phyloP scores from a whole-genome alignment of 2,797 vertebrate species.

The Mormyrops attenuatus region DNA sequence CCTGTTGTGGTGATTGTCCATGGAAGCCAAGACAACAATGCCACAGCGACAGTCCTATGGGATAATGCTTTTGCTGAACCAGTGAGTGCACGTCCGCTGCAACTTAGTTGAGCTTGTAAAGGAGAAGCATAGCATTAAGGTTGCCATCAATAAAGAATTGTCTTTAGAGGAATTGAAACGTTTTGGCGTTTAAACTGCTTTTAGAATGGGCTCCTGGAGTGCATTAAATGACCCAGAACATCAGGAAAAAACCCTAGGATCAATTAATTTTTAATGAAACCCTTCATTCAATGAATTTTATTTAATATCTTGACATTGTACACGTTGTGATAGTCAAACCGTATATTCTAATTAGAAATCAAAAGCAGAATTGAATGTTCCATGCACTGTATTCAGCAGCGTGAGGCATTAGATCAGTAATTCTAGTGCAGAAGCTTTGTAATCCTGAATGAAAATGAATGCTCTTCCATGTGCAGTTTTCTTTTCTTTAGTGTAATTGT shows the following conservation, averaged over 20 bases:
- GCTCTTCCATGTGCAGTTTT: not conserved
- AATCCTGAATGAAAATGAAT: not conserved
- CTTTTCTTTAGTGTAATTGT: not conserved
- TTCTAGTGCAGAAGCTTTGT: not conserved
- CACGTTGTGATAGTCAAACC: not conserved
- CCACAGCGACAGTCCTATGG: conserved; percentile 90
- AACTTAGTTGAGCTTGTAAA: not conserved
- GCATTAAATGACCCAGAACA: not conserved
- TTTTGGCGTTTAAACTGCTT: not conserved
- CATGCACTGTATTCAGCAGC: not conserved
- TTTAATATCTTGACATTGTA: not conserved
- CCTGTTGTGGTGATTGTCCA: conserved; percentile 94
- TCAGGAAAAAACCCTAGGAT: not conserved
- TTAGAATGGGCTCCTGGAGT: not conserved
- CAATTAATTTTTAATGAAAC: not conserved
- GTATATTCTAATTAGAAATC: not conserved
- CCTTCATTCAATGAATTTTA: not conserved
- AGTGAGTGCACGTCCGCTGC: conserved; percentile 55
- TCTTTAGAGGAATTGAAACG: not conserved
- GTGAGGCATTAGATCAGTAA: not conserved
- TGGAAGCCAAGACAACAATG: conserved; percentile 93
- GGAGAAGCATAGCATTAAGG: not conserved
- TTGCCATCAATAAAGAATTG: not conserved
- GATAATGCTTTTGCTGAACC: conserved; percentile 93
- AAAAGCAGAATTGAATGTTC: not conserved